These are phyloP conservation scores for Harpagus bidentatus DNA, from an alignment of 2,113 vertebrate species.

Conservation along the genomic window DNA sequence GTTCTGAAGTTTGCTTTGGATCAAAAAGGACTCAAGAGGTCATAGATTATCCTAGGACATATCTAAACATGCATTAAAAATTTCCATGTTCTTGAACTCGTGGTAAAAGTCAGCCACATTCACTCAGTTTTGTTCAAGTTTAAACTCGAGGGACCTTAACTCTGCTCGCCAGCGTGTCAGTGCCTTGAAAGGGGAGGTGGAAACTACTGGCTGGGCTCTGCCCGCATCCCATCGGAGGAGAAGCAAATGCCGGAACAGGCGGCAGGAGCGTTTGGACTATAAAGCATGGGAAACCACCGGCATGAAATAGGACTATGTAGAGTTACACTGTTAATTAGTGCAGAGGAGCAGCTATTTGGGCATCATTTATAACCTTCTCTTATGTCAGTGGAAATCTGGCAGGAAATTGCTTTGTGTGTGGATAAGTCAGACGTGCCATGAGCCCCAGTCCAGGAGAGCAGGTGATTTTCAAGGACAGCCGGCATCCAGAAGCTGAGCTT, in stretches of 20 bases:
- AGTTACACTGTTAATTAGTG: neutral
- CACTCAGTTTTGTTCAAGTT: neutral
- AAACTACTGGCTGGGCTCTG: neutral
- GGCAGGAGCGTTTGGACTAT: neutral
- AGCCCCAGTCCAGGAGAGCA: neutral
- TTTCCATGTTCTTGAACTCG: constrained; percentile 34
- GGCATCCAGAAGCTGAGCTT: neutral
- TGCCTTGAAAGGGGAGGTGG: neutral
- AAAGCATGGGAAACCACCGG: fast-evolving
- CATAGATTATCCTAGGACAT: constrained; percentile 54
- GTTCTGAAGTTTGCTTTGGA: constrained; percentile 55
- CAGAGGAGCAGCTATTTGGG: neutral
- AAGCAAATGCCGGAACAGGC: neutral
- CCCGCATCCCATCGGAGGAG: neutral
- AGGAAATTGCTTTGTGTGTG: neutral
- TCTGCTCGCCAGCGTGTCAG: neutral
- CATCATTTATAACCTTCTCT: neutral
- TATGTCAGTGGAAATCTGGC: neutral
- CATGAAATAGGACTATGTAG: neutral
- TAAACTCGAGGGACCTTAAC: neutral
- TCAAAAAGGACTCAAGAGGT: constrained; percentile 27
- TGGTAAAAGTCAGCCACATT: neutral
- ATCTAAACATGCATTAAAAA: constrained; percentile 46
- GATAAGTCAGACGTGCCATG: neutral
- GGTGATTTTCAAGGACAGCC: constrained; percentile 5